Conservation (phyloP, 30 jellyfish, hydroid and myxozoan species). For the Chironex yamaguchii region DNA sequence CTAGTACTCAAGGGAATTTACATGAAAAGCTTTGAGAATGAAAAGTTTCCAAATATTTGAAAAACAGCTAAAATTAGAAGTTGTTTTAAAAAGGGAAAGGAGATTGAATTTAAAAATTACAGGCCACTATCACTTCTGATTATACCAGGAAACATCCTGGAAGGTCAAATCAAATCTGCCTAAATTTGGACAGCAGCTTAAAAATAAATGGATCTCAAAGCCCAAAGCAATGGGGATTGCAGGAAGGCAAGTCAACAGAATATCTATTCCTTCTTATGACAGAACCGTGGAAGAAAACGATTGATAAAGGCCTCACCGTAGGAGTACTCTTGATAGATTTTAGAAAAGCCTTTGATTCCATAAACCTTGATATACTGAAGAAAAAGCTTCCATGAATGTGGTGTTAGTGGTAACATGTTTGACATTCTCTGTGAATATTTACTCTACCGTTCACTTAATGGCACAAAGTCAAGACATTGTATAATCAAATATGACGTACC, state of each 20-base stretch:
- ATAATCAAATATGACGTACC: too few species aligned
- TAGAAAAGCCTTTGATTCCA: neutral
- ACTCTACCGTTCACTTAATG: too few species aligned
- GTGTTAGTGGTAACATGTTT: too few species aligned
- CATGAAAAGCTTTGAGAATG: too few species aligned
- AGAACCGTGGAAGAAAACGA: neutral
- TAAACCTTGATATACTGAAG: neutral
- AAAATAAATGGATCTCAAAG: slow-evolving; percentile 28
- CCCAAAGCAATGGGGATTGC: slow-evolving; percentile 45
- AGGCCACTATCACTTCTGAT: slow-evolving; percentile 7
- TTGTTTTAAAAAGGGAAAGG: too few species aligned
- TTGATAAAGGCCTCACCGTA: neutral
- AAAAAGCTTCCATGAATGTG: too few species aligned
- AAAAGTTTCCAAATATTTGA: slow-evolving; percentile 29
- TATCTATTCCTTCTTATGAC: slow-evolving; percentile 15
- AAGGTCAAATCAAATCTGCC: slow-evolving; percentile 16
- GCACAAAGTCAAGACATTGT: too few species aligned
- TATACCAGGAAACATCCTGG: slow-evolving; percentile 33
- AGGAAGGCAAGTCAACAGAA: slow-evolving; percentile 33
- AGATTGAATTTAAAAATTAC: too few species aligned
- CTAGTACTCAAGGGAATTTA: slow-evolving; percentile 37
- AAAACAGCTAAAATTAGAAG: slow-evolving; percentile 25
- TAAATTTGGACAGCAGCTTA: slow-evolving; percentile 31
- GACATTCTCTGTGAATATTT: too few species aligned
- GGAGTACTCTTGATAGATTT: neutral